phyloP scores from a whole-genome alignment of 2,113 vertebrate genomes.

The Triplophysa rosa region DNA sequence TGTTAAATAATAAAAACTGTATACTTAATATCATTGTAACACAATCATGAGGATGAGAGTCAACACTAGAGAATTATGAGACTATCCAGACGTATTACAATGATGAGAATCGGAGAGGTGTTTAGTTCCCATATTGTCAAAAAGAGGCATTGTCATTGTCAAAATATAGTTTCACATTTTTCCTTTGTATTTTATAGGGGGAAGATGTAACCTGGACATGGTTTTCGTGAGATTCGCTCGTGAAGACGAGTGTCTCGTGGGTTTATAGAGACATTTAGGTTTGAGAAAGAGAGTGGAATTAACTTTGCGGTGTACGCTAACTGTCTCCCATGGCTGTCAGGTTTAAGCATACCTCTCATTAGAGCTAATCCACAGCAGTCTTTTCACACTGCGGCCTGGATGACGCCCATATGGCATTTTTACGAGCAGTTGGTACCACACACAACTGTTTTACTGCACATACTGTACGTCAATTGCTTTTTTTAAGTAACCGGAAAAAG shows the following conservation, averaged over 20 bases:
- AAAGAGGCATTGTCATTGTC: too few species aligned
- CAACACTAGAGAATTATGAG: too few species aligned
- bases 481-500: constrained; percentile 16
- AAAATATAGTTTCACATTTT: too few species aligned
- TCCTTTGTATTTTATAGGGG: not conserved
- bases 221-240: not conserved
- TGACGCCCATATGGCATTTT: constrained; percentile 32
- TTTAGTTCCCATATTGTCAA: too few species aligned
- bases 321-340: constrained; percentile 22
- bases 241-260: not conserved
- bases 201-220: not conserved
- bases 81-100: too few species aligned
- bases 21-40: too few species aligned
- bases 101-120: too few species aligned
- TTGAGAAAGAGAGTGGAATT: constrained; percentile 11
- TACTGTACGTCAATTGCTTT: constrained; percentile 6
- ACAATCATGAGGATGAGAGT: too few species aligned
- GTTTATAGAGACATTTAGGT: not conserved
- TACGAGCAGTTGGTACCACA: constrained; percentile 12
- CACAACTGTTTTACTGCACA: constrained; percentile 28
- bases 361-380: constrained; percentile 34
- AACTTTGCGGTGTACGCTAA: constrained; percentile 18
- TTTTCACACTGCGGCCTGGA: constrained; percentile 34
- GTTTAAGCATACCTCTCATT: constrained; percentile 34
- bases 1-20: too few species aligned